phyloP scores from a whole-genome alignment of 64 coral and sea anemone genomes.

The Montipora cactus region DNA sequence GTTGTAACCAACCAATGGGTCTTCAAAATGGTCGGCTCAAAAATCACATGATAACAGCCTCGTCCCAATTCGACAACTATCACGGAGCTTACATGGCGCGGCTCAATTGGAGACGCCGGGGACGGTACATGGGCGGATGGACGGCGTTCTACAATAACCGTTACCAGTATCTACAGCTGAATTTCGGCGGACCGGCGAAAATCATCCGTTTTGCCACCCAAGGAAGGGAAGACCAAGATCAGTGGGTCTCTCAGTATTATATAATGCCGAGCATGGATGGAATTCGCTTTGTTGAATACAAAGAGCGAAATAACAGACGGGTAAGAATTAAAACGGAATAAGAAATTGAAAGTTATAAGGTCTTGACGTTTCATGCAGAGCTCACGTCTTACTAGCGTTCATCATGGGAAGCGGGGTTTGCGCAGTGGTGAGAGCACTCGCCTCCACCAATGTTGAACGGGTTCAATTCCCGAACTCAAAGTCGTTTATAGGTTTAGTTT shows the following conservation, averaged over 20 bases:
- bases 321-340: neutral
- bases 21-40: slow-evolving; percentile 62
- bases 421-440: too few species aligned
- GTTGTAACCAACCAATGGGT: slow-evolving; percentile 68
- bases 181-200: slow-evolving; percentile 19
- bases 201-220: slow-evolving; percentile 34
- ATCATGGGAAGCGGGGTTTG: too few species aligned
- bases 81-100: slow-evolving; percentile 47
- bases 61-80: slow-evolving; percentile 56
- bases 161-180: slow-evolving; percentile 30
- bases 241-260: slow-evolving; percentile 38
- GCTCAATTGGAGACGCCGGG: slow-evolving; percentile 55
- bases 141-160: slow-evolving; percentile 67
- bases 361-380: too few species aligned
- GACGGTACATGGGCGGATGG: slow-evolving; percentile 67
- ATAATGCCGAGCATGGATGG: neutral
- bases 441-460: too few species aligned
- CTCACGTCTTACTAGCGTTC: too few species aligned
- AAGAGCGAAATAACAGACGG: slow-evolving; percentile 39
- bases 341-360: too few species aligned
- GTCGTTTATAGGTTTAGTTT: too few species aligned
- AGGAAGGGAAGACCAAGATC: slow-evolving; percentile 18
- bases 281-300: slow-evolving; percentile 30
- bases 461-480: too few species aligned
- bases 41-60: slow-evolving; percentile 51